A percentile compares a stretch with the other conserved stretches of the same genome.
Evolutionary conservation across 2,113 vertebrate species (phyloP).

Genomic region (Pipa parva): DNA sequence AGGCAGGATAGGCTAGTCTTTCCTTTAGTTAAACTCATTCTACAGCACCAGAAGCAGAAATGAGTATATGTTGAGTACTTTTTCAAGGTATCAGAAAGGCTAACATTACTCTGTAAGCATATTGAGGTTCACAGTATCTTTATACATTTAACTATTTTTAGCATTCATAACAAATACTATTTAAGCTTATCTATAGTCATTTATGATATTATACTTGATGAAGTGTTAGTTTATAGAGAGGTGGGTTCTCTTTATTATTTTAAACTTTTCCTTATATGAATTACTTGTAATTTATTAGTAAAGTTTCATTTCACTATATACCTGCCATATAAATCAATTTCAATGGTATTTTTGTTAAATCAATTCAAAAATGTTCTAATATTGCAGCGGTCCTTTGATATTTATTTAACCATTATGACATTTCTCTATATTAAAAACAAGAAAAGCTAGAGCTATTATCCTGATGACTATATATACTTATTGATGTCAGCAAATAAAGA

Average conservation of each 20-base stretch:
- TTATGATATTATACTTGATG: too few species aligned
- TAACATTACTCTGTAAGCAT: too few species aligned
- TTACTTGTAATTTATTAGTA: neutral
- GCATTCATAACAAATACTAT: too few species aligned
- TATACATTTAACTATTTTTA: too few species aligned
- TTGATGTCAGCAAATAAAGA: neutral
- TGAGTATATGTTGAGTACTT: too few species aligned
- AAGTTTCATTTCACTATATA: neutral
- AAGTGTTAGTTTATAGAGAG: too few species aligned
- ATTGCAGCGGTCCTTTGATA: neutral
- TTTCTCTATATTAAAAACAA: neutral
- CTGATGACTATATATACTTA: neutral
- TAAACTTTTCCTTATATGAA: neutral
- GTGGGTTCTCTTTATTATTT: neutral
- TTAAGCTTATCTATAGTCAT: neutral
- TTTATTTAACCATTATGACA: neutral
- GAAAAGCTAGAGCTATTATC: neutral
- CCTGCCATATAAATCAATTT: neutral
- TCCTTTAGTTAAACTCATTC: too few species aligned
- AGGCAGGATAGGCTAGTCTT: too few species aligned
- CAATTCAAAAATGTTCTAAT: neutral
- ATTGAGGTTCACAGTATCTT: too few species aligned
- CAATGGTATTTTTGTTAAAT: neutral
- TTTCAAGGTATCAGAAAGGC: too few species aligned
- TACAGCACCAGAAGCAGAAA: too few species aligned